phyloP scores from a whole-genome alignment of 2,888 invertebrate genomes.

The Ypsolopha sequella region DNA sequence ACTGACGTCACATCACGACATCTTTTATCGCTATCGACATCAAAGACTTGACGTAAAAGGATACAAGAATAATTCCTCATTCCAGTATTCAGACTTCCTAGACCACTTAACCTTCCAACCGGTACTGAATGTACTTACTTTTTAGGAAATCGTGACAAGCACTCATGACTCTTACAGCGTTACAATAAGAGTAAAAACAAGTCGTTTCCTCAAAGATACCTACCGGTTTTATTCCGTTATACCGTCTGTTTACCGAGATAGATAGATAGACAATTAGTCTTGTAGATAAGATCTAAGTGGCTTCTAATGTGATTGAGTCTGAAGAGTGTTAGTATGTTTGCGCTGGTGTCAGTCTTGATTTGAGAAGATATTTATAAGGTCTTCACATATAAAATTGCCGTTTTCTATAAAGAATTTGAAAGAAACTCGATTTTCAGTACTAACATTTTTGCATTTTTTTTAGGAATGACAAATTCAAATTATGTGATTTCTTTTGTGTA shows the following conservation, averaged over 20 bases:
- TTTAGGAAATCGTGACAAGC: background rate
- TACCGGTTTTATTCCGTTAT: constrained; percentile 28
- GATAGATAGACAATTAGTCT: constrained; percentile 44
- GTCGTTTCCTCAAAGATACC: constrained; percentile 9
- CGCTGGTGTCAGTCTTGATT: background rate
- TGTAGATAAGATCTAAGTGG: constrained; percentile 34
- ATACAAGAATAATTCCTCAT: constrained; percentile 20
- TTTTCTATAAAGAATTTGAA: too few species aligned
- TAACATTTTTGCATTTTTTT: too few species aligned
- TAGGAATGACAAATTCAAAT: too few species aligned
- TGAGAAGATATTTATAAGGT: background rate
- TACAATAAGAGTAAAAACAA: background rate
- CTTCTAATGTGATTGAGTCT: constrained; percentile 7
- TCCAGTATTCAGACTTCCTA: constrained; percentile 15
- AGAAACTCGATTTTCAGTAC: too few species aligned
- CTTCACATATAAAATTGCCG: too few species aligned
- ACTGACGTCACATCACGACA: background rate
- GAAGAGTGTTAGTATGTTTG: background rate
- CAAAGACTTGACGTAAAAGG: background rate
- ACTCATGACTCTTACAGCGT: background rate
- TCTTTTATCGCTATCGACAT: background rate
- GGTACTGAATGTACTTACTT: background rate
- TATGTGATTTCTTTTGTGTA: too few species aligned
- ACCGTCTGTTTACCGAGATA: constrained; percentile 24
- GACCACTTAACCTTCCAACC: background rate